Evolutionary conservation across 2,797 vertebrate genomes (phyloP), one percentile per base, ranked within the genome.

Genomic region (Gambusia yucatana): DNA sequence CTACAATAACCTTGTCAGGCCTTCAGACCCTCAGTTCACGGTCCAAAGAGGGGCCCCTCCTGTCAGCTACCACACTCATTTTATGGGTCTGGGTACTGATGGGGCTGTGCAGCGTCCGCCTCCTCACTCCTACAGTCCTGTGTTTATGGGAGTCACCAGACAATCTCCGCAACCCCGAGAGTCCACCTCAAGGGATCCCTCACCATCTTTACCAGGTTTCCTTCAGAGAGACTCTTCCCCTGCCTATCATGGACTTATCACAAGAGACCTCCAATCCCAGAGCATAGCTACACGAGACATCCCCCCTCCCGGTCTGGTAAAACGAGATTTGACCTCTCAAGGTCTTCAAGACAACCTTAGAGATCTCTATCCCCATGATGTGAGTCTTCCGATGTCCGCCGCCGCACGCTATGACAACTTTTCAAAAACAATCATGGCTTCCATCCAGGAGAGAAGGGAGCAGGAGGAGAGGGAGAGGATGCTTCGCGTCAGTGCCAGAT

Each of bases 381-480:
- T 88, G 81, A 90, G 90, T 0, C 92, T 87, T 30, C 92, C 81
- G 13, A 84, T 86, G 79, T 89, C 94, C 20, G 84, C 22, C 0
- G 79, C 97, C 88, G 96, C 96, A 1, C 96, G 96, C 84, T 98
- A 98, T 0, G 98, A 99, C 87, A 97, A 96, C 95, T 96, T 98
- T 28, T 97, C 98, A 25, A 97, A 98, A 94, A 96, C 96, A 78
- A 96, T 98, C 87, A 98, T 99, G 97, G 96, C 97, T 0, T 98
- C 98, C 25, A 98, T 99, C 86, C 97, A 98, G 78, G 98, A 98
- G 88, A 95, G 97, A 43, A 95, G 96, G 20, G 97, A 98, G 87
- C 90, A 97, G 90, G 98, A 98, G 82, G 97, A 98, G 86, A 94
- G 96, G 22, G 97, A 97, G 75, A 96, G 96, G 89, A 94, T 97